Evolutionary conservation across 1,140 invertebrate genomes (phyloP), one percentile per base, ranked within the genome.

Genomic region (Hormaphis cornu): DNA sequence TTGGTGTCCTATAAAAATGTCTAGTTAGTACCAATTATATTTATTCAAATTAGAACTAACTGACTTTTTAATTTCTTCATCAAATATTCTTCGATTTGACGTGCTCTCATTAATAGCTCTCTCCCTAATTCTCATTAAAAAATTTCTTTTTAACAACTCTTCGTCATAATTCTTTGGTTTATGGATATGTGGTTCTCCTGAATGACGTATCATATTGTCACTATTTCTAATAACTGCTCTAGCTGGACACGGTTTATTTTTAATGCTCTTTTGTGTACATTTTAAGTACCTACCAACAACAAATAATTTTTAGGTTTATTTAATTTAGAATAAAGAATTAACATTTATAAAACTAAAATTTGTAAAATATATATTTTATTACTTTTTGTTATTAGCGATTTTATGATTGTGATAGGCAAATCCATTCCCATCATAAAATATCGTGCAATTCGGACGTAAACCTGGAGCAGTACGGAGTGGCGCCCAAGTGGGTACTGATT

Each of bases 61-160:
- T 9, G 35, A 66, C 61, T 66, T 66, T 66, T 66, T 66, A 30
- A 66, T 46, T 66, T 66, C 61, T 66, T 66, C 61, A 66, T 66
- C 61, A 66, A 66, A 66, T n/a, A 66, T 66, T 66, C 3, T 35
- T 66, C 61, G 48, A 48, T 66, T 66, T 33, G 61, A 20, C 24
- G 61, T 66, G 18, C 50, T 22, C 16, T 66, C 61, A 35, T 33
- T 48, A 7, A 66, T 66, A 30, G 61, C 61, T 66, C 61, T 46
- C 20, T 66, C 61, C 35, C 61, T 66, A 48, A 66, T 66, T 66
- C n/a, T 66, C 42, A 30, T 48, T 9, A 66, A 66, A 33, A 66
- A 66, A 8, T 50, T 66, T 35, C 61, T 66, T 35, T 66, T 66
- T 35, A 66, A 35, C 35, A 66, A 35, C 14, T 66, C 61, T 30